Evolutionary conservation across 1,140 invertebrate species (phyloP), one percentile per base, ranked within the genome.

Genomic region (Zaprionus ornatus): DNA sequence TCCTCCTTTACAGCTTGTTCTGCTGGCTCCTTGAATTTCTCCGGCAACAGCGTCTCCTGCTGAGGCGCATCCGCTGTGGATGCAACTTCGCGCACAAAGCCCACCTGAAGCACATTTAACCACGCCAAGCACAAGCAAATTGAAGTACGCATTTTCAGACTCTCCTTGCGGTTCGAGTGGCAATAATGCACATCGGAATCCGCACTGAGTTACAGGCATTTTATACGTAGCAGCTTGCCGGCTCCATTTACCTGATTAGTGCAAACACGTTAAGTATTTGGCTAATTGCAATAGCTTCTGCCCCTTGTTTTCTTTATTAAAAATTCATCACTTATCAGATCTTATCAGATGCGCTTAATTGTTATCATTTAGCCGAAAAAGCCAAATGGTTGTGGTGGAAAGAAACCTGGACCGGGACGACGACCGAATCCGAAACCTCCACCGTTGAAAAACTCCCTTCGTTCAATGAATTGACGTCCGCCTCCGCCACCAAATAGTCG

Each of bases 311-410:
- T 27, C 69, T 77, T 77, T 80, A 64, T 84, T 73, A 50, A 69
- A 40, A 71, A 59, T 40, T 68, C 62, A 72, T 48, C 54, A 56
- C 65, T 75, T 71, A n/a, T 57, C 59, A n/a, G 45, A 66, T 83
- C 76, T 59, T 83, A 85, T 85, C 74, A 65, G 52, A 3, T 23
- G 45, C 55, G 65, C 75, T 82, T 71, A 71, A 70, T 64, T 64
- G 35, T 42, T 69, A 67, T 69, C 45, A 85, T 70, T 79, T 74
- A 87, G 37, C 84, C 83, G 27, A 17, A 86, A 54, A 77, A 88
- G 56, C 62, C 69, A 27, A 81, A 77, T 3, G 45, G 52, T n/a
- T 67, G 77, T 1, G 54, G 77, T 17, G 45, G 45, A 50, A 66
- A 67, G 59, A 85, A 80, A 37, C 56, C 66, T 50, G 63, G 72